Evolutionary conservation across 2,113 vertebrate genomes (phyloP).

Genomic region (Ibidorhyncha struthersii): DNA sequence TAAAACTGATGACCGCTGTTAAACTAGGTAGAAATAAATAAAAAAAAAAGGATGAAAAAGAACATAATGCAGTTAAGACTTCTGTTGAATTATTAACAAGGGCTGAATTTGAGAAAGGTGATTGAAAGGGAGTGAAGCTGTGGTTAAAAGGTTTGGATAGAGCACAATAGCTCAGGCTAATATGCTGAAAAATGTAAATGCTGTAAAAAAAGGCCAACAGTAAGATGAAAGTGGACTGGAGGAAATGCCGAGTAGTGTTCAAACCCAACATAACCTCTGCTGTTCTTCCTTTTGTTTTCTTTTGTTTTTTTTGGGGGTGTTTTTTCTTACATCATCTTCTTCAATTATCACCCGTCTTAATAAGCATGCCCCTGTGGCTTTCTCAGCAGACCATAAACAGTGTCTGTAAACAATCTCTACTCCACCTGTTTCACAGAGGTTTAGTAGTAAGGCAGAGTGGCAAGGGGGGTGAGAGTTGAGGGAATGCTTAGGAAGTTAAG

Average conservation of each 20-base stretch:
- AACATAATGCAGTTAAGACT: not conserved
- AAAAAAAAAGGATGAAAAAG: not conserved
- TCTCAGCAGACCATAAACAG: not conserved
- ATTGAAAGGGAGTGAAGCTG: not conserved
- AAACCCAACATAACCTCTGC: not conserved
- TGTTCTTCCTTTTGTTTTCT: not conserved
- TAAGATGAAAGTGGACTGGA: not conserved
- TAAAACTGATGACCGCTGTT: not conserved
- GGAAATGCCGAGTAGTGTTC: not conserved
- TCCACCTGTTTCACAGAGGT: not conserved
- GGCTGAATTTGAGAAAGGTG: not conserved
- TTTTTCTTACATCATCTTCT: not conserved
- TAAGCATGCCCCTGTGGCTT: not conserved
- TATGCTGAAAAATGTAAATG: not conserved
- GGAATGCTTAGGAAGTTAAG: not conserved
- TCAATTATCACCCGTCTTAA: not conserved
- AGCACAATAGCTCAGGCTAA: not conserved
- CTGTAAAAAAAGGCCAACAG: not conserved
- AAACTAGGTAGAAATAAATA: not conserved
- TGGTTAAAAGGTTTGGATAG: not conserved
- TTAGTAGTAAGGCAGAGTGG: not conserved
- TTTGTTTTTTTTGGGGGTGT: fast-evolving
- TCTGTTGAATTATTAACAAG: not conserved
- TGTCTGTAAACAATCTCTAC: not conserved
- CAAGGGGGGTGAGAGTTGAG: not conserved